Evolutionary conservation across 2,113 vertebrate genomes (phyloP).

Genomic region (Alces alces): DNA sequence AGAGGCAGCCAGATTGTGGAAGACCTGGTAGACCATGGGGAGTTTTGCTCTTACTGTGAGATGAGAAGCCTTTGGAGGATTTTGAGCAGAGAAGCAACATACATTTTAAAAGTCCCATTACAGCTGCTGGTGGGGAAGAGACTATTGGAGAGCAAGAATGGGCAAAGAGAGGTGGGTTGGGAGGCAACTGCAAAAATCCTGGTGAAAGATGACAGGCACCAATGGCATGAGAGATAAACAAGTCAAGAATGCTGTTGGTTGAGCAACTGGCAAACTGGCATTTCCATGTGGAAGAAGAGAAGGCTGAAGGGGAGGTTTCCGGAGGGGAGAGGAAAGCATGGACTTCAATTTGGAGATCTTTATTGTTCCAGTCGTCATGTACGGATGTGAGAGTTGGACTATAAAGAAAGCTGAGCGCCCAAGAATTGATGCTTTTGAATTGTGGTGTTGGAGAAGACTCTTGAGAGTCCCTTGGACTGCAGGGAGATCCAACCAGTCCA

Average conservation of each 20-base stretch:
- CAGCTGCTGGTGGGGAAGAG: neutral
- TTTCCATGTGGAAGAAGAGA: neutral
- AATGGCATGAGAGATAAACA: neutral
- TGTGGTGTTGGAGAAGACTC: neutral
- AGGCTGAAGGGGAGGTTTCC: neutral
- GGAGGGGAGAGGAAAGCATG: too few relatives aligned
- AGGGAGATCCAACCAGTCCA: neutral
- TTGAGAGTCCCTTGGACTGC: neutral
- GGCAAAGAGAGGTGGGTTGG: neutral
- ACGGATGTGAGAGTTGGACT: neutral
- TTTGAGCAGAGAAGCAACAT: neutral
- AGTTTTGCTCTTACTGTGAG: neutral
- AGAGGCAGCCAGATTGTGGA: neutral
- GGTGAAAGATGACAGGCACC: too few relatives aligned
- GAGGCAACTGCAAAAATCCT: neutral
- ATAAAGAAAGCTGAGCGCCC: neutral
- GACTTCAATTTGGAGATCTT: neutral
- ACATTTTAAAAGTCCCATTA: neutral
- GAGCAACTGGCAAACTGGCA: neutral
- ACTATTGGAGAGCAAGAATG: neutral
- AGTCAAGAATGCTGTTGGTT: neutral
- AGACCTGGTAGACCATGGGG: fast-evolving
- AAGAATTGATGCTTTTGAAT: neutral
- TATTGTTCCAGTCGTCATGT: neutral
- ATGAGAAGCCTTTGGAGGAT: neutral